A percentile compares a stretch with the other conserved stretches of the same genome.
phyloP scores from a whole-genome alignment of 2,888 invertebrate genomes.

The Tachystola acroxantha region DNA sequence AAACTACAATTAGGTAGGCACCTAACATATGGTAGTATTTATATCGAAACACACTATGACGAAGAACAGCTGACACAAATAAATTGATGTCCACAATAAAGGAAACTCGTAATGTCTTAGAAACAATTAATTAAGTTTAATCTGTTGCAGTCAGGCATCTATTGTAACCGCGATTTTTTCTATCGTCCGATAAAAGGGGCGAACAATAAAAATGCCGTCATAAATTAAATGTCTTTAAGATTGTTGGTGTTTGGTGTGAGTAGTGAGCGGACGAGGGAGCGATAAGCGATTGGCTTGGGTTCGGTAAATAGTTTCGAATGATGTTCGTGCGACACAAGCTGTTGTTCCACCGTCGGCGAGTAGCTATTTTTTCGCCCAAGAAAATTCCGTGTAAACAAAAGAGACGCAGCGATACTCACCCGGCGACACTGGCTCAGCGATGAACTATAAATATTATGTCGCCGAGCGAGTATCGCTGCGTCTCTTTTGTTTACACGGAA shows the following conservation, averaged over 20 bases:
- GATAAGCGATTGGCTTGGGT: no score
- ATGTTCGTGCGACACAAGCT: no score
- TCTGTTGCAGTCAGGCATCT: conserved; percentile 23
- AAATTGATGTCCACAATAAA: conserved; percentile 36
- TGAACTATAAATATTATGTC: no score
- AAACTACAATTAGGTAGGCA: neutral
- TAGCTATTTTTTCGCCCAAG: no score
- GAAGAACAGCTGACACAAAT: conserved; percentile 43
- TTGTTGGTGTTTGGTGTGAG: conserved; percentile 11
- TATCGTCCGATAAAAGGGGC: conserved; percentile 22
- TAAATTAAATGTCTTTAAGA: conserved; percentile 29
- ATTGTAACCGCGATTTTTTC: conserved; percentile 21
- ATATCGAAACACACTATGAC: conserved; percentile 6
- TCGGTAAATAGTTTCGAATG: no score
- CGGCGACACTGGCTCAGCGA: no score
- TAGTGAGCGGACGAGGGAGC: neutral
- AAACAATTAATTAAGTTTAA: conserved; percentile 40
- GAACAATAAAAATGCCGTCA: conserved; percentile 35
- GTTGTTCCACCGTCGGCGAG: no score
- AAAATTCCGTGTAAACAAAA: no score
- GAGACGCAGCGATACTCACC: no score
- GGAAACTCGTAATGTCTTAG: conserved; percentile 24
- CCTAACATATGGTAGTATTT: neutral
- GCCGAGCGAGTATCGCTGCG: no score
- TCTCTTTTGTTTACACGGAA: no score